Conservation (phyloP, 1,140 invertebrate genomes). For the Acyrthosiphon pisum region DNA sequence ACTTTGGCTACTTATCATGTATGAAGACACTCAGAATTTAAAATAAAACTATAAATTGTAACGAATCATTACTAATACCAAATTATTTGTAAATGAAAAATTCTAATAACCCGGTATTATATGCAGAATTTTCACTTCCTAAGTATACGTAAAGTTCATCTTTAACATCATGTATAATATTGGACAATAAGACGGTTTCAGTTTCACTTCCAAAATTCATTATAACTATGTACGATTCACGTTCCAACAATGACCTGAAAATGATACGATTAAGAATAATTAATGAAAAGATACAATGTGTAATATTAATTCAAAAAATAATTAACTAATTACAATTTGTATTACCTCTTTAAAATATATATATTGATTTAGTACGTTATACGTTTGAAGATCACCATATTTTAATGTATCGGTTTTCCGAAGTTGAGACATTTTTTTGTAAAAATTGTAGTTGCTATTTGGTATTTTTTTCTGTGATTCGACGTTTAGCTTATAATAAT, state of each 20-base stretch:
- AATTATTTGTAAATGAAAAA: too few species aligned
- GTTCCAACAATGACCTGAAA: neutral
- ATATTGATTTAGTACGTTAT: too few species aligned
- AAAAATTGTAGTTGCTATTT: slow-evolving; percentile 42
- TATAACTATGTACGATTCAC: neutral
- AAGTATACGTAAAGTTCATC: neutral
- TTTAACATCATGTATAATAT: neutral
- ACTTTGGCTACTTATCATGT: too few species aligned
- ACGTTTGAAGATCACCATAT: too few species aligned
- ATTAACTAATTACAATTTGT: too few species aligned
- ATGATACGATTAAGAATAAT: too few species aligned
- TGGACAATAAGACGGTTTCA: neutral
- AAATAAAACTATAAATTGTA: too few species aligned
- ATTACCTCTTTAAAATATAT: too few species aligned
- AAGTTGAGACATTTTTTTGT: slow-evolving; percentile 48
- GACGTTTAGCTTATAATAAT: slow-evolving; percentile 67
- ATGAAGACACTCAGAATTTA: too few species aligned
- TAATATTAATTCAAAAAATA: too few species aligned
- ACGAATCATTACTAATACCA: too few species aligned
- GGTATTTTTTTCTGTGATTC: slow-evolving; percentile 58
- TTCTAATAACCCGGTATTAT: neutral
- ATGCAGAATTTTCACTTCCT: neutral
- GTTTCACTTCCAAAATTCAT: slow-evolving; percentile 1
- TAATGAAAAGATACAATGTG: too few species aligned
- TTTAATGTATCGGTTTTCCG: slow-evolving; percentile 50